Evolutionary conservation across 2,888 invertebrate genomes (phyloP).

Genomic region (Andrena praecox): DNA sequence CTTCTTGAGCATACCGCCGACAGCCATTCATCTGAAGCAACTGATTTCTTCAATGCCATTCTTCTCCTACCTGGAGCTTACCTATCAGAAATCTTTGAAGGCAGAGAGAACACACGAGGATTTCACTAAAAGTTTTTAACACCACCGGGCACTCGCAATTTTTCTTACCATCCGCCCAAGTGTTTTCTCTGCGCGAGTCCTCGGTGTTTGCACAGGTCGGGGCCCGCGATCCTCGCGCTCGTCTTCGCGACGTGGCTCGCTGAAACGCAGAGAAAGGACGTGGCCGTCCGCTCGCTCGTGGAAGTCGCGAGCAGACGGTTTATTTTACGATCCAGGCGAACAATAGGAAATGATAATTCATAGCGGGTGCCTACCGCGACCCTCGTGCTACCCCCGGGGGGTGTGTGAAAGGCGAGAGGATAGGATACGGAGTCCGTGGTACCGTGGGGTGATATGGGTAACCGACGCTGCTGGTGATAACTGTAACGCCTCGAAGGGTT

Average conservation of each 20-base stretch:
- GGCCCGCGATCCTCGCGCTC: neutral
- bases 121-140: conserved; percentile 1
- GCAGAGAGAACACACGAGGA: neutral
- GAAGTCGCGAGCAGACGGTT: conserved; percentile 58
- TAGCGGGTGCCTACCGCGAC: conserved; percentile 72
- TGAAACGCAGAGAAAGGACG: conserved; percentile 22
- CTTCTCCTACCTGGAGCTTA: too few relatives aligned
- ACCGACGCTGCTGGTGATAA: conserved; percentile 67
- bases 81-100: too few relatives aligned
- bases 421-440: conserved; percentile 9
- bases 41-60: too few relatives aligned
- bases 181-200: neutral
- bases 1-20: too few relatives aligned
- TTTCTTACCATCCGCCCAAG: conserved; percentile 1
- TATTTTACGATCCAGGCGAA: conserved; percentile 77
- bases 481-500: conserved; percentile 79
- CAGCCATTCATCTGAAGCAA: too few relatives aligned
- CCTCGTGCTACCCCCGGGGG: conserved; percentile 70
- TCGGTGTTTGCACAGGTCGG: conserved; percentile 1
- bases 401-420: conserved; percentile 9
- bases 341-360: conserved; percentile 82
- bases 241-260: conserved; percentile 5
- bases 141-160: neutral
- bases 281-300: neutral
- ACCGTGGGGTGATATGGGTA: conserved; percentile 35